A percentile compares a stretch with the other conserved stretches of the same genome.
phyloP scores from a whole-genome alignment of 2,888 invertebrate species.

The Protodeltote pygarga region DNA sequence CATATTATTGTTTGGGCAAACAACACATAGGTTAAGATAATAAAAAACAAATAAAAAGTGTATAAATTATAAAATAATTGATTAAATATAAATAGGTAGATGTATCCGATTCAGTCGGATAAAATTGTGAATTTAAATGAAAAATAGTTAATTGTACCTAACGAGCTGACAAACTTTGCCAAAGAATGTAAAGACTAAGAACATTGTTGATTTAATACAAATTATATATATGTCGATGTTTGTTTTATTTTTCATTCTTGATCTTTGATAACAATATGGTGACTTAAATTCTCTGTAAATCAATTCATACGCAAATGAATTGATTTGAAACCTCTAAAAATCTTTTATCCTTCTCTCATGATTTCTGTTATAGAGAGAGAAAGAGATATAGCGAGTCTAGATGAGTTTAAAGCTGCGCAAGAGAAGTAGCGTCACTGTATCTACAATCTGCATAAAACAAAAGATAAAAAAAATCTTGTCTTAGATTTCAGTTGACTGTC shows the following conservation, averaged over 20 bases:
- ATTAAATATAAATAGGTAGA: slow-evolving; percentile 67
- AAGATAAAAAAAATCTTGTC: no score
- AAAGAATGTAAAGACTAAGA: slow-evolving; percentile 85
- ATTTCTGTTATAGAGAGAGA: no score
- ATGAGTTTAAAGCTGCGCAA: no score
- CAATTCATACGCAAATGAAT: no score
- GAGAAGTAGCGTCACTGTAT: no score
- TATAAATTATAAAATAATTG: slow-evolving; percentile 60
- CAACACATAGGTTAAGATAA: slow-evolving; percentile 67
- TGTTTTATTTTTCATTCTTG: slow-evolving; percentile 63
- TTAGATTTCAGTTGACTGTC: no score
- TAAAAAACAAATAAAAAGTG: slow-evolving; percentile 39
- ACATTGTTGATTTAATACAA: slow-evolving; percentile 87
- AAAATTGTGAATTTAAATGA: slow-evolving; percentile 75
- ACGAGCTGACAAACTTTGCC: slow-evolving; percentile 82
- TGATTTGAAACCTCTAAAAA: no score
- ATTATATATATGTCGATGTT: slow-evolving; percentile 79
- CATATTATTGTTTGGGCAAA: slow-evolving; percentile 74
- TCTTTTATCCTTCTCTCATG: no score
- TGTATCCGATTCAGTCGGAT: slow-evolving; percentile 70
- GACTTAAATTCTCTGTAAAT: no score
- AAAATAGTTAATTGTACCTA: slow-evolving; percentile 58
- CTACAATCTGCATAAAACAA: no score
- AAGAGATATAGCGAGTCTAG: no score
- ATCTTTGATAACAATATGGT: background rate